phyloP scores from a whole-genome alignment of 2,888 invertebrate species.

The Drosophila bunnanda region DNA sequence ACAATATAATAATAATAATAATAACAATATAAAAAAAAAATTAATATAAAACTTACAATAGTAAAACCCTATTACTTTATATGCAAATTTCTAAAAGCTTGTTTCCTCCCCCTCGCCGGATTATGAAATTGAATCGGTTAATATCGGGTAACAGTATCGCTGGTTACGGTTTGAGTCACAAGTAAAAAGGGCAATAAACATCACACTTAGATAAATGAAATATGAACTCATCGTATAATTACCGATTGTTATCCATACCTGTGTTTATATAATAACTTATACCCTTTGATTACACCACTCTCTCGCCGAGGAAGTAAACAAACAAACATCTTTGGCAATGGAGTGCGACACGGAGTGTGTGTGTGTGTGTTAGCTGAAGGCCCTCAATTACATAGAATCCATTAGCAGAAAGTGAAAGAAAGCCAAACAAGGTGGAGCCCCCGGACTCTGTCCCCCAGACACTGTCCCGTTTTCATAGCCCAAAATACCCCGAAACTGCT shows the following conservation, averaged over 20 bases:
- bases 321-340: constrained; percentile 68
- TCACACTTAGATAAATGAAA: constrained; percentile 25
- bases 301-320: constrained; percentile 55
- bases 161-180: constrained; percentile 5
- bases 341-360: constrained; percentile 38
- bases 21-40: background rate
- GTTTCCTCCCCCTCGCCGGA: background rate
- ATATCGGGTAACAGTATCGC: constrained; percentile 3
- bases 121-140: constrained; percentile 26
- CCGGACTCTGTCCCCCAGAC: constrained; percentile 36
- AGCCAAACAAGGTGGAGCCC: constrained; percentile 56
- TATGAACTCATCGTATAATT: constrained; percentile 41
- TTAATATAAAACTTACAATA: background rate
- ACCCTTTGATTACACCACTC: constrained; percentile 59
- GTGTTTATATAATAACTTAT: constrained; percentile 43
- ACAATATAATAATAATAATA: background rate
- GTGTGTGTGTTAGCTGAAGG: constrained; percentile 17
- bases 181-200: constrained; percentile 27
- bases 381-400: constrained; percentile 72
- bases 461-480: constrained; percentile 63
- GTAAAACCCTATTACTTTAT: background rate
- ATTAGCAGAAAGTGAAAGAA: constrained; percentile 70
- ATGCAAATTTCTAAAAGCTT: background rate
- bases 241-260: constrained; percentile 39
- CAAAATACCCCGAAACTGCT: constrained; percentile 30